Percentiles rank a stretch among this genome's conserved stretches.
phyloP scores from a whole-genome alignment of 2,888 invertebrate species.

The Trachelus troglodyta region DNA sequence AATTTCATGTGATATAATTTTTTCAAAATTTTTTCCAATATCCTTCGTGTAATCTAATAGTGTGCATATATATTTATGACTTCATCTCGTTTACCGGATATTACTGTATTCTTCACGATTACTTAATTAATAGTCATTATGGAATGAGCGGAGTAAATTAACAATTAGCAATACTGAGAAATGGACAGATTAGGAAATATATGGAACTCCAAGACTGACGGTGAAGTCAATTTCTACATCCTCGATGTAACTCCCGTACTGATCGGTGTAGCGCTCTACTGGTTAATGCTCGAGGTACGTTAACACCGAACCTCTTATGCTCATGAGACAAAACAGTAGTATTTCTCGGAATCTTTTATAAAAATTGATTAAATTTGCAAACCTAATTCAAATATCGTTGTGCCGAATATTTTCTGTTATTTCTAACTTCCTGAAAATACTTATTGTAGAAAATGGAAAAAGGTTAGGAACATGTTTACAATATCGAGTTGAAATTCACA shows the following conservation, averaged over 20 bases:
- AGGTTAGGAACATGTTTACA: neutral
- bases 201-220: neutral
- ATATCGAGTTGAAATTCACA: neutral
- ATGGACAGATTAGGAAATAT: neutral
- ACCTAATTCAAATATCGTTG: neutral
- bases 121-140: neutral
- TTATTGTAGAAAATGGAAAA: neutral
- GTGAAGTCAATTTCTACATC: constrained; percentile 1
- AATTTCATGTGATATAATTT: neutral
- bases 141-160: neutral
- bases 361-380: neutral
- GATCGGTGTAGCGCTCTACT: neutral
- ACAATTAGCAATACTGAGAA: neutral
- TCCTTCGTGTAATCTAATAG: neutral
- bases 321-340: neutral
- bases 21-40: neutral
- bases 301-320: neutral
- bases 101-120: neutral
- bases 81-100: neutral
- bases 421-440: neutral
- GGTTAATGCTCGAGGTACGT: constrained; percentile 5
- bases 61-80: too few species aligned
- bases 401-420: neutral
- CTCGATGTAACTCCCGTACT: neutral
- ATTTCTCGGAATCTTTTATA: neutral